phyloP scores from a whole-genome alignment of 2,797 vertebrate genomes.

The Orientallactaga sibirica region DNA sequence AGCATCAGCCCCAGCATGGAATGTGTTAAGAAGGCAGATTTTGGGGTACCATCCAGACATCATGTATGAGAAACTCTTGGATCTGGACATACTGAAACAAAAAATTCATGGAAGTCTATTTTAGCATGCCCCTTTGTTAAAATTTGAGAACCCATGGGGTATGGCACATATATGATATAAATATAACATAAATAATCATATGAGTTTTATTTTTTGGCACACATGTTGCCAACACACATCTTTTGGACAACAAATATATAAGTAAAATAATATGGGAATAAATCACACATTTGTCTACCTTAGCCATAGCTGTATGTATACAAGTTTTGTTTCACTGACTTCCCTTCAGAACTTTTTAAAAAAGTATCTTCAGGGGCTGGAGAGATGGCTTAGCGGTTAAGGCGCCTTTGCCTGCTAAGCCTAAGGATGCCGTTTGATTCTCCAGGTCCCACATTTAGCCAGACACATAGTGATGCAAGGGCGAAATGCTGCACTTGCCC shows the following conservation, averaged over 20 bases:
- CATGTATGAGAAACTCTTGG: background rate
- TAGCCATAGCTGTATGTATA: background rate
- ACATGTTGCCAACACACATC: background rate
- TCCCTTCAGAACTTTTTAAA: background rate
- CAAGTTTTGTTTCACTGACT: background rate
- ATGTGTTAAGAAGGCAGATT: slow-evolving; percentile 9
- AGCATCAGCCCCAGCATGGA: background rate
- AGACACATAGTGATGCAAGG: no score
- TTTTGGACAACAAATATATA: slow-evolving; percentile 19
- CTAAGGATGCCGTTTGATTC: no score
- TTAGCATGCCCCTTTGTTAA: background rate
- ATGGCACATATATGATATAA: background rate
- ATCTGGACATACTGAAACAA: background rate
- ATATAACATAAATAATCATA: background rate
- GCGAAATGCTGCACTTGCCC: no score
- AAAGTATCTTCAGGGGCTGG: background rate
- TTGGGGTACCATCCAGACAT: background rate
- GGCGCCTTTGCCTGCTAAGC: no score
- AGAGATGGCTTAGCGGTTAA: no score
- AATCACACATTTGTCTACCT: background rate
- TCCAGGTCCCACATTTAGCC: no score
- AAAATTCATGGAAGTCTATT: background rate
- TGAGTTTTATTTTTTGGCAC: background rate
- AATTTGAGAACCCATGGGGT: background rate
- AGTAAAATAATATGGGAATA: background rate